Evolutionary conservation across 2,113 vertebrate genomes (phyloP).

Genomic region (Symphodus melops): DNA sequence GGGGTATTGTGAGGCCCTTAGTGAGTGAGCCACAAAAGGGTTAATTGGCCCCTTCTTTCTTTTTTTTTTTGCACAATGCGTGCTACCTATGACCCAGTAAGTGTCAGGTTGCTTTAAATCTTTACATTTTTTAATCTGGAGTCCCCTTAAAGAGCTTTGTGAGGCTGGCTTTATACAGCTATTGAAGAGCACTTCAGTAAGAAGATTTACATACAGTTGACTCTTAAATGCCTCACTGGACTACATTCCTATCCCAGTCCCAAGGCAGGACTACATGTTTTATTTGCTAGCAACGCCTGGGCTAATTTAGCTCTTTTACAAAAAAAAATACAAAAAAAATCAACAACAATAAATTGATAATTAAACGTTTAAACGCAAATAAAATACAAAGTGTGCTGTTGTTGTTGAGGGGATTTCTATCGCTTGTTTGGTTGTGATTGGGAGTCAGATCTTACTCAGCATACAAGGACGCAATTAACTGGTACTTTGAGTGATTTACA

Average conservation of each 20-base stretch:
- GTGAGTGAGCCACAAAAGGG: conserved; percentile 34
- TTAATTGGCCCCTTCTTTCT: conserved; percentile 22
- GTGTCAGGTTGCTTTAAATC: conserved; percentile 70
- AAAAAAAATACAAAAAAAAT: not conserved
- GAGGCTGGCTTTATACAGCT: conserved; percentile 12
- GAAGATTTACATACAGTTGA: conserved; percentile 25
- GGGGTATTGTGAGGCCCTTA: conserved; percentile 12
- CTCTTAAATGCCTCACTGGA: conserved; percentile 34
- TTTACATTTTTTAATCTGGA: conserved; percentile 46
- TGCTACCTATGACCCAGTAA: conserved; percentile 46
- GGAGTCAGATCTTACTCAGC: not conserved
- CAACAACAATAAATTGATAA: not conserved
- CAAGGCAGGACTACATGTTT: not conserved
- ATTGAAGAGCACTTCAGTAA: conserved; percentile 12
- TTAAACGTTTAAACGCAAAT: not conserved
- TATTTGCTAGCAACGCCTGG: not conserved
- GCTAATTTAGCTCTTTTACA: not conserved
- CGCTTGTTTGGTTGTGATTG: not conserved
- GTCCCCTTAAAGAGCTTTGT: conserved; percentile 43
- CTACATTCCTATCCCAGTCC: conserved; percentile 11
- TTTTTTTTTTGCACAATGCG: conserved; percentile 30
- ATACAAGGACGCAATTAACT: not conserved
- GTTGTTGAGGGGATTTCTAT: not conserved
- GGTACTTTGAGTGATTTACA: conserved; percentile 41
- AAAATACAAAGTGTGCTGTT: not conserved